phyloP scores from a whole-genome alignment of 2,113 vertebrate genomes.

The Lepus timidus region DNA sequence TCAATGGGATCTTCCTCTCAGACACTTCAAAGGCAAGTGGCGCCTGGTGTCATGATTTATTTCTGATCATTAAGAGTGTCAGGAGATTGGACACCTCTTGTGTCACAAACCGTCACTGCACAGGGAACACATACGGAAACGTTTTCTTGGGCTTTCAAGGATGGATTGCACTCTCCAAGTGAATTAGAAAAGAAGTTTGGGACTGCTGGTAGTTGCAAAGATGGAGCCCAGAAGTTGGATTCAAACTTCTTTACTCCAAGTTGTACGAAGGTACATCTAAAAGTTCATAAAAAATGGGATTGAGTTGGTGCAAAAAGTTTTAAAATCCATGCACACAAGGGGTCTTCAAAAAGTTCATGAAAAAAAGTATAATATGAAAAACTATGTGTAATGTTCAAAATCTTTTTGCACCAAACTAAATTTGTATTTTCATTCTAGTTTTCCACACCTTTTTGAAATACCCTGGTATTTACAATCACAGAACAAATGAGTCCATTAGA shows the following conservation, averaged over 20 bases:
- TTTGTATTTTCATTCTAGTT: no score
- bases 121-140: background rate
- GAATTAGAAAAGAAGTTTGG: background rate
- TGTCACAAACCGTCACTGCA: background rate
- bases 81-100: background rate
- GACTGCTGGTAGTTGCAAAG: background rate
- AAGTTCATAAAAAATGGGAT: no score
- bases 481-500: background rate
- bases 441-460: no score
- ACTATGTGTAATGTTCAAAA: no score
- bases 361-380: no score
- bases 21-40: background rate
- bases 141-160: background rate
- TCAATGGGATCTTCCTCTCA: background rate
- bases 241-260: background rate
- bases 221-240: background rate
- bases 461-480: background rate
- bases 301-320: no score
- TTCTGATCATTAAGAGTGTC: background rate
- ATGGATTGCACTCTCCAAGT: background rate
- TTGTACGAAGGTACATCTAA: no score
- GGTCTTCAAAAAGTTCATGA: no score
- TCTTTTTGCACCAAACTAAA: no score
- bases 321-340: no score
- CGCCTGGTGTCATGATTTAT: background rate